Evolutionary conservation across 2,797 vertebrate species (phyloP).

Genomic region (Gymnothorax reevesii): DNA sequence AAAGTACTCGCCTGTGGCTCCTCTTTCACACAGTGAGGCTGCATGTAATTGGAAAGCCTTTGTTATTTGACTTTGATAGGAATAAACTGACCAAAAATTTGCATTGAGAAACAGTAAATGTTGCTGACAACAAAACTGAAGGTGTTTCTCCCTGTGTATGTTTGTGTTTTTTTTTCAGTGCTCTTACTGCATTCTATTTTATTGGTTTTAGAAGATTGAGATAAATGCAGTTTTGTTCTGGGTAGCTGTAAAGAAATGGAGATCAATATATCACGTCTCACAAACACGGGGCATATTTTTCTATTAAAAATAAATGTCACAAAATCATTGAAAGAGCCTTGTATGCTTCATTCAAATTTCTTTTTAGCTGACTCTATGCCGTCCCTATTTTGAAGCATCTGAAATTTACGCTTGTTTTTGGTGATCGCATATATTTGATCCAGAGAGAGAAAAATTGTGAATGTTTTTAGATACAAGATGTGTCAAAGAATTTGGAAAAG

Average conservation of each 20-base stretch:
- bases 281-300: slow-evolving; percentile 23
- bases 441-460: not conserved
- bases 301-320: slow-evolving; percentile 30
- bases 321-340: slow-evolving; percentile 18
- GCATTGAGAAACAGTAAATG: slow-evolving; percentile 70
- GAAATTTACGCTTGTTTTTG: not conserved
- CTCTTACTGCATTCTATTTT: not conserved
- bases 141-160: not conserved
- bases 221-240: slow-evolving; percentile 15
- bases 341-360: not conserved
- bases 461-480: not conserved
- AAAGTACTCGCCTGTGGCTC: slow-evolving; percentile 73
- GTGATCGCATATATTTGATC: not conserved
- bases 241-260: not conserved
- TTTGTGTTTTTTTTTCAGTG: slow-evolving; percentile 42
- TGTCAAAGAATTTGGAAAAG: not conserved
- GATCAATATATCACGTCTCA: slow-evolving; percentile 25
- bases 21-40: slow-evolving; percentile 67
- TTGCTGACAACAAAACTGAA: slow-evolving; percentile 59
- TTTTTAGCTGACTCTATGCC: not conserved
- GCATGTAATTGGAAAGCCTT: slow-evolving; percentile 74
- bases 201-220: slow-evolving; percentile 21
- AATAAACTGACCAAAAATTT: slow-evolving; percentile 74
- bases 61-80: slow-evolving; percentile 78
- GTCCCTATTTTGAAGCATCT: not conserved